Conservation (phyloP, 2,113 vertebrate genomes). For the Cairina moschata region DNA sequence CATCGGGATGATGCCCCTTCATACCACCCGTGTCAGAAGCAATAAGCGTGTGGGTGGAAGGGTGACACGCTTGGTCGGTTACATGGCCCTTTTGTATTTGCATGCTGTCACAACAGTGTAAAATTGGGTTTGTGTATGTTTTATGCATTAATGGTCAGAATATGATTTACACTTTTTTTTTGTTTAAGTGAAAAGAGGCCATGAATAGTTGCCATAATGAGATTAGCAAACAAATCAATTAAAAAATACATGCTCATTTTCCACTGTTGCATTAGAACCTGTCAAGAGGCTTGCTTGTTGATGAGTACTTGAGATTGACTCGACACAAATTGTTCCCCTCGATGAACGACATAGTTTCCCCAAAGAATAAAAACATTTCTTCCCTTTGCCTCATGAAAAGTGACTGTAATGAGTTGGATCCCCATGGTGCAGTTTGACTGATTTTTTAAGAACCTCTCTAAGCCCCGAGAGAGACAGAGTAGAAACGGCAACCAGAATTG, state of each 20-base stretch:
- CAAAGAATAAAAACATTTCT: not conserved
- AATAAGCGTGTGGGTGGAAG: accelerated
- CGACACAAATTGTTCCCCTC: not conserved
- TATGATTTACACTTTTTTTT: not conserved
- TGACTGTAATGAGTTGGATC: not conserved
- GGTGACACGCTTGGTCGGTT: too few species aligned
- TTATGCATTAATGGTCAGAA: accelerated
- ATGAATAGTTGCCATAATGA: not conserved
- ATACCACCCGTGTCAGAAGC: accelerated
- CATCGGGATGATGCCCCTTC: accelerated
- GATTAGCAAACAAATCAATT: not conserved
- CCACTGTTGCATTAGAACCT: not conserved
- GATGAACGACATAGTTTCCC: not conserved
- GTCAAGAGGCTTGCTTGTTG: not conserved
- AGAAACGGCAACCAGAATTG: not conserved
- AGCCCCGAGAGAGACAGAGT: not conserved
- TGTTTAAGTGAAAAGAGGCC: not conserved
- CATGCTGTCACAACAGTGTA: not conserved
- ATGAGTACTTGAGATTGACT: not conserved
- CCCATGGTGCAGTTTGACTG: not conserved
- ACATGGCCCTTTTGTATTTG: accelerated
- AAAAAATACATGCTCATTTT: accelerated
- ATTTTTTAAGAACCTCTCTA: not conserved
- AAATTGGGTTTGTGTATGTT: not conserved
- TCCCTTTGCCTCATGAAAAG: not conserved